Evolutionary conservation across 2,888 invertebrate genomes (phyloP), one percentile per base, ranked within the genome.

Genomic region (Brenthis hecate): DNA sequence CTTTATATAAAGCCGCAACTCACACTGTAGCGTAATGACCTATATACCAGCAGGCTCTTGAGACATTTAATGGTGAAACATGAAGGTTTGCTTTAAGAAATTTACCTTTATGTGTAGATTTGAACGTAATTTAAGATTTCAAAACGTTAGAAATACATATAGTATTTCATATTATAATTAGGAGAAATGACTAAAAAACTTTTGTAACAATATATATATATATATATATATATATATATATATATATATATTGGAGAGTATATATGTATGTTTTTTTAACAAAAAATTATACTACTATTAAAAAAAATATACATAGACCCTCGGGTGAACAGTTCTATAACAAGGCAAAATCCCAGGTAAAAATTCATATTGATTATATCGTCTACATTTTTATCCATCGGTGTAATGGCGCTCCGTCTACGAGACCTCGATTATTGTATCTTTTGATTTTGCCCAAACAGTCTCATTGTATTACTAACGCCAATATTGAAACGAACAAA

Each of bases 11-110:
- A 71, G 64, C 51, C 60, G 64, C 19, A 50, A 36, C 58, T 71
- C 62, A 58, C 68, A 66, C 66, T 60, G 68, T 63, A 32, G 57
- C 50, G 69, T 66, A 63, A 65, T 23, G 64, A 23, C 58, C 57
- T 65, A 68, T 13, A 57, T 68, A 47, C 61, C 16, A 4, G 8
- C 36, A 19, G 43, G 36, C 23, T 6, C 53, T 57, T 57, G 36
- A 43, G 53, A 23, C 19, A 3, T 19, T 54, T 65, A 68, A 32
- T 56, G 50, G 48, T 16, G 58, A 65, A 64, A 19, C 54, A 14
- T 68, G 64, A 47, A 53, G 60, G 60, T 16, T 60, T 32, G 16
- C 19, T 43, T 13, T 67, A 55, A 56, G 47, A 61, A 61, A 66
- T 55, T 13, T 47, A 19, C 16, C 50, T 50, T 60, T 50, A 50